Conservation (phyloP, 2,888 invertebrate genomes). For the Drosophila ustulata region DNA sequence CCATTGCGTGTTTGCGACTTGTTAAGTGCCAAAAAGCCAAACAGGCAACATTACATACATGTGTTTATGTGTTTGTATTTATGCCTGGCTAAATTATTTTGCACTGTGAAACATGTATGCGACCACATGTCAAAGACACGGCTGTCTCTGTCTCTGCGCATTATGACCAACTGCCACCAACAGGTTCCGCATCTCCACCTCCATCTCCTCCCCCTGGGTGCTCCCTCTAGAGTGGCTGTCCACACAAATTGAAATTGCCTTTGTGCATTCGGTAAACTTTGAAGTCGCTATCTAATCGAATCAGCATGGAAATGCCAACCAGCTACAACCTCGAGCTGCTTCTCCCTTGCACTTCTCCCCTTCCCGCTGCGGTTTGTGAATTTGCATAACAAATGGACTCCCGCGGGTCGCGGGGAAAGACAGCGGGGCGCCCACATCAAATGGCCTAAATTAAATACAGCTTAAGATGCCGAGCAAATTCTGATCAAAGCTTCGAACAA, state of each 20-base stretch:
- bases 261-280: constrained; percentile 47
- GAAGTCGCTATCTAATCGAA: constrained; percentile 48
- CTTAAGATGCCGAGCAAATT: constrained; percentile 38
- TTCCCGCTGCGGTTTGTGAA: constrained; percentile 27
- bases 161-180: constrained; percentile 43
- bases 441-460: constrained; percentile 45
- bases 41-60: constrained; percentile 21
- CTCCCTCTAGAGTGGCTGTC: not conserved
- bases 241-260: constrained; percentile 44
- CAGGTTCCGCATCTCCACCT: constrained; percentile 17
- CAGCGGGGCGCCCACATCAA: constrained; percentile 21
- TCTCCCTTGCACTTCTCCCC: not conserved
- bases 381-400: constrained; percentile 57
- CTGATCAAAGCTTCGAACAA: constrained; percentile 29
- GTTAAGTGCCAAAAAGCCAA: constrained; percentile 41
- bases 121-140: constrained; percentile 27
- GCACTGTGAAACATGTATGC: constrained; percentile 25
- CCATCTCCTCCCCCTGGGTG: not conserved
- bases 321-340: not conserved
- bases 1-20: constrained; percentile 44
- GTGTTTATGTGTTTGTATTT: constrained; percentile 11
- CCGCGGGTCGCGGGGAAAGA: constrained; percentile 3
- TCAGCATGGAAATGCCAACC: constrained; percentile 31
- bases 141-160: constrained; percentile 21
- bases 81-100: constrained; percentile 49